These are phyloP conservation scores for Ursus arctos DNA, from an alignment of 2,113 vertebrate genomes.

Conservation along the genomic window DNA sequence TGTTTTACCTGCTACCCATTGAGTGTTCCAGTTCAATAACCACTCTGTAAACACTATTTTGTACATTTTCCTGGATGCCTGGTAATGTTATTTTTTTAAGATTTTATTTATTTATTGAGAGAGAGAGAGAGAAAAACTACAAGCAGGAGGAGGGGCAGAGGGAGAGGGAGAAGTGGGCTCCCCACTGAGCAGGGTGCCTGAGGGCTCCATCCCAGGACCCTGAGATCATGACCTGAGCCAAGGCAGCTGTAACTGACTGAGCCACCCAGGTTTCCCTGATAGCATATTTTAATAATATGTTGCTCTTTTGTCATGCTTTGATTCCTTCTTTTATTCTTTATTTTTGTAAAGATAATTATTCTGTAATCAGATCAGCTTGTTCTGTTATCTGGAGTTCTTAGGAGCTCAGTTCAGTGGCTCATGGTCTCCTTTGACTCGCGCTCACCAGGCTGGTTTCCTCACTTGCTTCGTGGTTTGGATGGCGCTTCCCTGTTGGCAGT, in stretches of 20 bases:
- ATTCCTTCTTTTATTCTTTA: not conserved
- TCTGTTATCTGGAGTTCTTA: not conserved
- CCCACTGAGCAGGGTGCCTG: not conserved
- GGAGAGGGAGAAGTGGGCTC: not conserved
- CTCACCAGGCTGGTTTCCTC: not conserved
- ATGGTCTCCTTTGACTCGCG: not conserved
- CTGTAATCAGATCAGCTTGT: not conserved
- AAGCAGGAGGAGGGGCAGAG: not conserved
- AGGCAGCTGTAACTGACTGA: not conserved
- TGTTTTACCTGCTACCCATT: not conserved
- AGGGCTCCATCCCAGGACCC: not conserved
- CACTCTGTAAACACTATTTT: not conserved
- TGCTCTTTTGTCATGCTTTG: not conserved
- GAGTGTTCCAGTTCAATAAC: not conserved
- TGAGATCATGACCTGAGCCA: not conserved
- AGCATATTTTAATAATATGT: not conserved
- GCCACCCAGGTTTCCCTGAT: not conserved
- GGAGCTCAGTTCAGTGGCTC: not conserved
- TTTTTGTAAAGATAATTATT: not conserved
- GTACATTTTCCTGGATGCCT: not conserved
- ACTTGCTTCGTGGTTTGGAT: not conserved
- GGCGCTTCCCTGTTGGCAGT: rapidly evolving
- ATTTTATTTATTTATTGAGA: not conserved
- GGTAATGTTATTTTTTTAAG: not conserved
- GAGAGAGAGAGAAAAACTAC: not conserved